Percentiles rank a stretch among this genome's conserved stretches.
These are phyloP conservation scores for Cyrtodaria siliqua DNA, from an alignment of 2,888 invertebrate species.

Conservation along the genomic window DNA sequence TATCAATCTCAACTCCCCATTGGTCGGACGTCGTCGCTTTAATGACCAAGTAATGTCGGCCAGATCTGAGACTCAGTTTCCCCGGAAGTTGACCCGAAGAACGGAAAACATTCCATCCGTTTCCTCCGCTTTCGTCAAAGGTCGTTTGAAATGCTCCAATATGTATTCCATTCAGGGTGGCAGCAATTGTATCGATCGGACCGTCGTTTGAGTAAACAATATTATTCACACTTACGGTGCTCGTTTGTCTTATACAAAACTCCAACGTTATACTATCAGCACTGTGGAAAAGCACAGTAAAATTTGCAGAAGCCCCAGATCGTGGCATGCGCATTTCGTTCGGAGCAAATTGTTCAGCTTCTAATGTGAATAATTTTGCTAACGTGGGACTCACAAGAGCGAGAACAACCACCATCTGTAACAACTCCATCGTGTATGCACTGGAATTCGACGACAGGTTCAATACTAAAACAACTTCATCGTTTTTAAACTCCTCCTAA, in stretches of 20 bases:
- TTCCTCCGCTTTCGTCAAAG: slow-evolving; percentile 21
- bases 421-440: no score
- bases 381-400: no score
- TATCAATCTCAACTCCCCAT: slow-evolving; percentile 66
- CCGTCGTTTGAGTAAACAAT: slow-evolving; percentile 59
- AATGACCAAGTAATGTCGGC: slow-evolving; percentile 52
- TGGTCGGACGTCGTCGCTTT: slow-evolving; percentile 40
- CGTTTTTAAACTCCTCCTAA: no score
- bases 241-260: slow-evolving; percentile 48
- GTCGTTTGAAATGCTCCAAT: slow-evolving; percentile 33
- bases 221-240: slow-evolving; percentile 27
- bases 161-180: slow-evolving; percentile 27
- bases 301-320: slow-evolving; percentile 55
- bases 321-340: slow-evolving; percentile 42
- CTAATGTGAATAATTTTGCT: slow-evolving; percentile 44
- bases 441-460: no score
- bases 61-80: slow-evolving; percentile 26
- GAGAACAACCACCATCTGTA: no score
- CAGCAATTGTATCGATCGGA: slow-evolving; percentile 23
- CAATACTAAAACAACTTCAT: no score
- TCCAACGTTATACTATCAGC: slow-evolving; percentile 40
- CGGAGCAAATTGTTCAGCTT: slow-evolving; percentile 45
- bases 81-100: slow-evolving; percentile 36
- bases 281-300: slow-evolving; percentile 36
- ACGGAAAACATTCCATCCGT: slow-evolving; percentile 61